Conservation (phyloP, 2,113 vertebrate species). For the Aphelocoma coerulescens region DNA sequence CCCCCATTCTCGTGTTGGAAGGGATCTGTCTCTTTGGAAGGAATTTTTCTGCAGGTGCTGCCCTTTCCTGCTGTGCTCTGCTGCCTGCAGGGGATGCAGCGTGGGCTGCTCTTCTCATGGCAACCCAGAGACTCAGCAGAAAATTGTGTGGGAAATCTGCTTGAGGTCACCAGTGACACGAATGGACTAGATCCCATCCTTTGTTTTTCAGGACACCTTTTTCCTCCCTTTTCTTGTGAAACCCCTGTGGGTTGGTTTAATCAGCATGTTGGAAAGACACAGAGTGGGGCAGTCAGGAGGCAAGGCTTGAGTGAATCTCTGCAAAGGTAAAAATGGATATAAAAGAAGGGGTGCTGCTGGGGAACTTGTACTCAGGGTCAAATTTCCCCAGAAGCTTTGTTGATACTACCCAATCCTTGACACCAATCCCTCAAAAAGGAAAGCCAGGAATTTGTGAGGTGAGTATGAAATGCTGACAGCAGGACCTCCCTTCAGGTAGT, state of each 20-base stretch:
- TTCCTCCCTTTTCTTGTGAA: background rate
- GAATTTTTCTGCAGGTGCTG: background rate
- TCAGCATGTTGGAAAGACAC: rapidly evolving
- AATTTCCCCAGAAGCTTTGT: background rate
- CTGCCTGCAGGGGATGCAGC: background rate
- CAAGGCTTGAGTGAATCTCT: background rate
- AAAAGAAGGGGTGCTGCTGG: background rate
- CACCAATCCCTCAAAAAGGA: background rate
- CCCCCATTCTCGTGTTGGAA: background rate
- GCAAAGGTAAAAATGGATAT: background rate
- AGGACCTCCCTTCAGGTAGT: background rate
- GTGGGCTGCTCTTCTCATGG: background rate
- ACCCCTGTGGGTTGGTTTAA: background rate
- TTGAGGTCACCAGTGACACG: background rate
- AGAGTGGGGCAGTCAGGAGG: background rate
- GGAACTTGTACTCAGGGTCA: background rate
- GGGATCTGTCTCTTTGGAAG: background rate
- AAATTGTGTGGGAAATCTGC: background rate
- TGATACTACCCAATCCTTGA: background rate
- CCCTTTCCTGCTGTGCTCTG: background rate
- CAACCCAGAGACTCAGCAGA: background rate
- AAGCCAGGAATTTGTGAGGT: background rate
- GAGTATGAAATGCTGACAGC: background rate
- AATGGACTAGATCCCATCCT: background rate
- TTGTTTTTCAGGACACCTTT: background rate